A percentile compares a stretch with the other conserved stretches of the same genome.
Evolutionary conservation across 2,797 vertebrate species (phyloP).

Genomic region (Mormyrops attenuatus): DNA sequence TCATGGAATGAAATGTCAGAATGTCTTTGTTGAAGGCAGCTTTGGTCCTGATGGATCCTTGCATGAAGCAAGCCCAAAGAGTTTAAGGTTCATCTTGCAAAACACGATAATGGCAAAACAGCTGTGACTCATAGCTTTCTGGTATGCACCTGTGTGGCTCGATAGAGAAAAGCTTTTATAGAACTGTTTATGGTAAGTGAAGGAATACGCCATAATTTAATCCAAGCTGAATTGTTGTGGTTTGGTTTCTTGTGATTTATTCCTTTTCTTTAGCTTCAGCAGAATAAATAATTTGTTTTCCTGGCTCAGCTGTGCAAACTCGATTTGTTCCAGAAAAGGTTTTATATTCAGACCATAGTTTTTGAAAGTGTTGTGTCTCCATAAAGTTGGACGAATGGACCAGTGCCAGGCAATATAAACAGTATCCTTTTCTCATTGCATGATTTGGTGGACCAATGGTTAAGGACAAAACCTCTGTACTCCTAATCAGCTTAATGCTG

Average conservation of each 20-base stretch:
- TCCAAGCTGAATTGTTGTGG: background rate
- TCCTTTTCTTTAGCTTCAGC: background rate
- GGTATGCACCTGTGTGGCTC: background rate
- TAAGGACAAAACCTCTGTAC: slow-evolving; percentile 66
- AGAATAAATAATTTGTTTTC: background rate
- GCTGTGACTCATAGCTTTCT: background rate
- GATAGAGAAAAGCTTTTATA: background rate
- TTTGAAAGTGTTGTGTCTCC: slow-evolving; percentile 10
- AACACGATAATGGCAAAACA: background rate
- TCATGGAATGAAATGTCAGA: background rate
- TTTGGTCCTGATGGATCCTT: background rate
- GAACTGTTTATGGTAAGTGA: background rate
- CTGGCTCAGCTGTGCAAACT: background rate
- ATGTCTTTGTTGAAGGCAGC: background rate
- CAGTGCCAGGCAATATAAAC: slow-evolving; percentile 34
- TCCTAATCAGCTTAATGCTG: slow-evolving; percentile 69
- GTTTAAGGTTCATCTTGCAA: background rate
- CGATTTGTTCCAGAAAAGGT: slow-evolving; percentile 6
- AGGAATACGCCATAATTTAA: background rate
- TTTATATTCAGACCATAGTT: background rate
- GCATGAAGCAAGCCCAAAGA: background rate
- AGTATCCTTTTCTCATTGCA: slow-evolving; percentile 31
- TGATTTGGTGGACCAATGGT: slow-evolving; percentile 55
- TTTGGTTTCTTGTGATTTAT: background rate
- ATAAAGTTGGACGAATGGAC: slow-evolving; percentile 1